Conservation (phyloP, 2,888 invertebrate genomes). For the Hirtodrosophila cameraria region DNA sequence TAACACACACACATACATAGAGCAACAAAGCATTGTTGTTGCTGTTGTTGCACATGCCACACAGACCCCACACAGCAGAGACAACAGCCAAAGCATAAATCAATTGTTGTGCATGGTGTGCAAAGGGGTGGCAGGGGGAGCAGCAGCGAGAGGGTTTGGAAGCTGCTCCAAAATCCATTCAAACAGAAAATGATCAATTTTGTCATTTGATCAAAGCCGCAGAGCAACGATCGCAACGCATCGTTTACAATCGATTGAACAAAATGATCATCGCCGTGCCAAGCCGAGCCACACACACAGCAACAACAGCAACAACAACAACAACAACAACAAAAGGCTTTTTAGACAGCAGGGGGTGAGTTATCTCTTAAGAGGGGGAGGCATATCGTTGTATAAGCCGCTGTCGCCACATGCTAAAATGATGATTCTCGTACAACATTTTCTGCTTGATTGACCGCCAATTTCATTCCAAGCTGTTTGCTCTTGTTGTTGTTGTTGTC, state of each 20-base stretch:
- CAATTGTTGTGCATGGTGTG: conserved; percentile 67
- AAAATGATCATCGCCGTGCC: conserved; percentile 70
- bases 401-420: conserved; percentile 78
- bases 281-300: conserved; percentile 44
- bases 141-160: conserved; percentile 9
- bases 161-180: conserved; percentile 69
- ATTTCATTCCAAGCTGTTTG: conserved; percentile 43
- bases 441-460: conserved; percentile 74
- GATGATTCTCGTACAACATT: conserved; percentile 69
- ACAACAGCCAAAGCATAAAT: conserved; percentile 66
- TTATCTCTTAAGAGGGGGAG: background rate
- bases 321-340: conserved; percentile 30
- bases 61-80: conserved; percentile 66
- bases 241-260: conserved; percentile 78
- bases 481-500: conserved; percentile 31
- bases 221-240: conserved; percentile 76
- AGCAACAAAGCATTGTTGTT: conserved; percentile 12
- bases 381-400: conserved; percentile 44
- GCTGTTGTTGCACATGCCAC: conserved; percentile 72
- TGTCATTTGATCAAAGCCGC: conserved; percentile 81
- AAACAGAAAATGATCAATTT: conserved; percentile 81
- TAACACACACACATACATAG: conserved; percentile 50
- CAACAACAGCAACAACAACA: conserved; percentile 28
- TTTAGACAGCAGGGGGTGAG: background rate
- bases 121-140: background rate